Base-by-base conservation (phyloP, 2,113 vertebrate genomes). In the Pungitius pungitius region DNA sequence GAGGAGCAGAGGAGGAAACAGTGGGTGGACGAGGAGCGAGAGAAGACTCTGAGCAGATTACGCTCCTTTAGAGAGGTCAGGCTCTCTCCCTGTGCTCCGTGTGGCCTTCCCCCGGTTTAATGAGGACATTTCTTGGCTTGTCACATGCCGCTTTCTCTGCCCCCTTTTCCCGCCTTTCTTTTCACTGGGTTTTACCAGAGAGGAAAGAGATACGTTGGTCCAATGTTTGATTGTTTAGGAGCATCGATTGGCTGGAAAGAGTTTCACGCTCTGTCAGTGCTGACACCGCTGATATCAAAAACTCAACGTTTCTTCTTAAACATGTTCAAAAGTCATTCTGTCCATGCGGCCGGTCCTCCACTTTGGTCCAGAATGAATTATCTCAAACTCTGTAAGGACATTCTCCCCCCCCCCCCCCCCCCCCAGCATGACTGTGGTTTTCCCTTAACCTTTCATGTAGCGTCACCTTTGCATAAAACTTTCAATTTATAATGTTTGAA, bases 41-140 rank as follows among this genome's bases (percentile, higher is more conserved):
- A 97, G 81, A 98, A 96, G 88, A 97, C 97, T 2, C 93, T 99
- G 79, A 95, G 93, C 51, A 93, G 98, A 82, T 90, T 99, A 76
- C 94, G 95, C 82, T 91, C 94, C 40, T 99, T 96, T 90, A 96
- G 94, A 89, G 95, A 96, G 95, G 97, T 95, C 83, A 94, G 94
- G 88, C 68, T 57, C 54, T 27, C 73, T 62, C 68, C 40, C 27
- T 26, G 39, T 45, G 30, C 55, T 77, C 49, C 27, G 3, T 61
- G 57, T 42, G 24, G 14, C 57, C 35, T 45, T 49, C 20, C 0
- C 1, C 33, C 47, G n/a, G 6, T 56, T 43, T 17, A 7, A 43
- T 43, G 42, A 18, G 8, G 54, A 33, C 27, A 56, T 56, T 18
- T 56, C 26, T 56, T 33, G n/a, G 7, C 27, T 18, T 18, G 51